Percentiles rank a stretch among this genome's conserved stretches.
phyloP scores from a whole-genome alignment of 2,797 vertebrate species.

The Threskiornis aethiopicus region DNA sequence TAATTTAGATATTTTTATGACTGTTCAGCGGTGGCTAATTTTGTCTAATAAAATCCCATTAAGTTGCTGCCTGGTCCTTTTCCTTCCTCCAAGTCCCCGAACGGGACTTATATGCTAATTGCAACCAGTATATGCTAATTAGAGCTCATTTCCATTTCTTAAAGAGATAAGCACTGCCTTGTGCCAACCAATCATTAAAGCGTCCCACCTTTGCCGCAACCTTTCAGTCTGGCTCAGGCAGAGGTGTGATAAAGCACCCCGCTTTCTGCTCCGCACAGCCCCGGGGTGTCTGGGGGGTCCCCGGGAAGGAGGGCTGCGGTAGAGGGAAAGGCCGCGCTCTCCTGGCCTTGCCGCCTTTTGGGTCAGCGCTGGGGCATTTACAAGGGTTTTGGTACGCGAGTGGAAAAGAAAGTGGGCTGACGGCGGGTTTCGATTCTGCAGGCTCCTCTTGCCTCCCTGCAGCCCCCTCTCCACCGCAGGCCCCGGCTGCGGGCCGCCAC shows the following conservation, averaged over 20 bases:
- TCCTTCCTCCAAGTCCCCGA: slow-evolving; percentile 76
- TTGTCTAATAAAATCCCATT: slow-evolving; percentile 80
- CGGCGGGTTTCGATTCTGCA: neutral
- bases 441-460: neutral
- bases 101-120: slow-evolving; percentile 82
- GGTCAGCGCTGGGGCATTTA: neutral
- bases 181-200: slow-evolving; percentile 62
- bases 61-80: slow-evolving; percentile 76
- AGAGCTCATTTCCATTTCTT: slow-evolving; percentile 77
- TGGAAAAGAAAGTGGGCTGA: neutral
- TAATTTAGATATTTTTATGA: slow-evolving; percentile 83
- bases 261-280: neutral
- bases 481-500: neutral
- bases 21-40: slow-evolving; percentile 79
- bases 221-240: slow-evolving; percentile 50
- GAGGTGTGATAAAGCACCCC: slow-evolving; percentile 37
- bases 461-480: neutral
- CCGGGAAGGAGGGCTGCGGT: too few species aligned
- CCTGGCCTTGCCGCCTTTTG: neutral
- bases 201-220: slow-evolving; percentile 43
- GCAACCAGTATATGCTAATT: slow-evolving; percentile 79
- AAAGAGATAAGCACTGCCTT: slow-evolving; percentile 76
- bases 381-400: fast-evolving
- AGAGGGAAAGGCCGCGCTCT: neutral
- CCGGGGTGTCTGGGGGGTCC: neutral